phyloP scores from a whole-genome alignment of 35 echinoderm and acorn worm genomes.

The Apostichopus japonicus region DNA sequence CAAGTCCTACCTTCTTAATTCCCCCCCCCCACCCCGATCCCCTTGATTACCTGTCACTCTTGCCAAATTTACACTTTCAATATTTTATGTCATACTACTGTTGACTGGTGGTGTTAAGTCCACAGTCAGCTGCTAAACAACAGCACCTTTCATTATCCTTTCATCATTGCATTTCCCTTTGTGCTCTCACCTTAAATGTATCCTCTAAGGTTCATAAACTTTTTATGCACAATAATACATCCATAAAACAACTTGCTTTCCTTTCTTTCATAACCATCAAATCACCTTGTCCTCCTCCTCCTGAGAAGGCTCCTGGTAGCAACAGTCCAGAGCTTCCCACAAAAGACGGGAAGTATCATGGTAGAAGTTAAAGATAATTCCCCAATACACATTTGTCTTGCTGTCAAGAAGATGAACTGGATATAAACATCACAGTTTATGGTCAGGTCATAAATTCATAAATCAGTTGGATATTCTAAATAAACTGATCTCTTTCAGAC shows the following conservation, averaged over 20 bases:
- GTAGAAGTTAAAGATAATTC: neutral
- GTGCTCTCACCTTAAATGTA: neutral
- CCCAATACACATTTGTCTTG: constrained; percentile 38
- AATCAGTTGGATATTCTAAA: constrained; percentile 50
- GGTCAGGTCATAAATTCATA: constrained; percentile 53
- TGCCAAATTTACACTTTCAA: no score
- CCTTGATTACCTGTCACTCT: no score
- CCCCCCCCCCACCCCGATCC: no score
- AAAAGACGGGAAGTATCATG: neutral
- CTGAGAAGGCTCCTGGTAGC: neutral
- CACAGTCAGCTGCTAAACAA: neutral
- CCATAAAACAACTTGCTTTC: constrained; percentile 46
- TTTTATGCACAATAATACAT: constrained; percentile 41
- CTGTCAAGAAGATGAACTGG: constrained; percentile 38
- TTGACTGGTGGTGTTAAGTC: no score
- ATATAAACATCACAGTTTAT: constrained; percentile 52
- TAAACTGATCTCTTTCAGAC: constrained; percentile 17
- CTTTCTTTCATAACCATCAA: neutral
- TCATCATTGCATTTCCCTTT: neutral
- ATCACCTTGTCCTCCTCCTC: neutral
- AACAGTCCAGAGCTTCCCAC: neutral
- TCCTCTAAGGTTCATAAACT: constrained; percentile 8
- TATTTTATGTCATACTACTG: no score
- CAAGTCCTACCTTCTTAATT: no score
- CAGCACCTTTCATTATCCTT: no score